Percentiles rank a stretch among this genome's conserved stretches.
Evolutionary conservation across 2,113 vertebrate genomes (phyloP).

Genomic region (Carollia perspicillata): DNA sequence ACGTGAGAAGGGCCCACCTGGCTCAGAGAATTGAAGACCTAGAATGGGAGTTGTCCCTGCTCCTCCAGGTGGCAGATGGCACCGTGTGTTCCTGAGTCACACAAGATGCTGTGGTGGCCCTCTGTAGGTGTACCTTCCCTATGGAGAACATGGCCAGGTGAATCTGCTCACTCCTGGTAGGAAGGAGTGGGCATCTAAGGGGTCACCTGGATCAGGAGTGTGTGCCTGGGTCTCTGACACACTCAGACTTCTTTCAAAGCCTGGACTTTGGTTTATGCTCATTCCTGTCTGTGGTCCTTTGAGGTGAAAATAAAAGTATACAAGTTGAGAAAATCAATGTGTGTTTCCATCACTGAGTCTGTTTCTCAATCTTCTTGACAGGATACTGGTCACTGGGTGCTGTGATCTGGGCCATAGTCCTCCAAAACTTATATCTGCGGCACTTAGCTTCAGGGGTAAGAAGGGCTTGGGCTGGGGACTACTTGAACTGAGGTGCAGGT

Average conservation of each 20-base stretch:
- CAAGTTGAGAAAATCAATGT: not conserved
- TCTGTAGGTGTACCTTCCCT: not conserved
- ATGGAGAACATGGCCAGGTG: not conserved
- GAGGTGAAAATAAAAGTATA: not conserved
- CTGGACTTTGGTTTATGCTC: not conserved
- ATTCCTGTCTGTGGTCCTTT: not conserved
- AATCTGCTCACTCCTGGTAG: not conserved
- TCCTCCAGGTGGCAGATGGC: constrained; percentile 8
- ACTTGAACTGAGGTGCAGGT: not conserved
- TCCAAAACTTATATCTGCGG: not conserved
- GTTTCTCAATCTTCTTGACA: not conserved
- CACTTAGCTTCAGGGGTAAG: not conserved
- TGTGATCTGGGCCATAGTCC: not conserved
- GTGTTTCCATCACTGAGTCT: not conserved
- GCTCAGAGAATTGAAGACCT: constrained; percentile 65
- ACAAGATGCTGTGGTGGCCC: not conserved
- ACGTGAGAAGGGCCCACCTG: constrained; percentile 64
- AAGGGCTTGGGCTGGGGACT: not conserved
- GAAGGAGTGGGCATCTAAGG: not conserved
- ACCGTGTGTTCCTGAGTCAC: not conserved
- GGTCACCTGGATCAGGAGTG: accelerated
- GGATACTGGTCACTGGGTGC: not conserved
- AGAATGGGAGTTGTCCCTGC: constrained; percentile 56
- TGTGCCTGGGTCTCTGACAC: not conserved
- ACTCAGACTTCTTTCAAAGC: not conserved